These are phyloP conservation scores for Suricata suricatta DNA, from an alignment of 2,113 vertebrate species.

Conservation along the genomic window DNA sequence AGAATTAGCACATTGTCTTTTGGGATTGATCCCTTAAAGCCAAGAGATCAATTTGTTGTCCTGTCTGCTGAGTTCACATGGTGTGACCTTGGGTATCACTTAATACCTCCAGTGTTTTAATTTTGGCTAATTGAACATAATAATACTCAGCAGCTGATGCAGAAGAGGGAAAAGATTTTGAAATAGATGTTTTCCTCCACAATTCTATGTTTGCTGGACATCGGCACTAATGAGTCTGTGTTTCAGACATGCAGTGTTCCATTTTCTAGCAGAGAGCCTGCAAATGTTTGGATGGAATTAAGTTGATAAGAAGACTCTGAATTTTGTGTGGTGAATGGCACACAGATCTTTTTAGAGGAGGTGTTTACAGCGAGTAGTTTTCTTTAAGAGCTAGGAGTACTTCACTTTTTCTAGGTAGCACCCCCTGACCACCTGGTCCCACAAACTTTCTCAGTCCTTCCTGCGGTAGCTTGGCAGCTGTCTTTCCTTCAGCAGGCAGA, in stretches of 20 bases:
- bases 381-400: conserved; percentile 60
- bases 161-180: conserved; percentile 18
- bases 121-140: background rate
- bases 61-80: background rate
- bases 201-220: background rate
- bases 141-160: background rate
- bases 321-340: conserved; percentile 60
- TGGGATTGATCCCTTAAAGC: background rate
- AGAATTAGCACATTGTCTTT: background rate
- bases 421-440: conserved; percentile 67
- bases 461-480: background rate
- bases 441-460: background rate
- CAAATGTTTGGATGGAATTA: conserved; percentile 54
- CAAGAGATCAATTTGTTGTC: background rate
- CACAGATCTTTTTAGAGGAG: conserved; percentile 52
- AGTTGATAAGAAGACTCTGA: conserved; percentile 25
- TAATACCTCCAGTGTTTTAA: background rate
- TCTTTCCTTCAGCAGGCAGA: background rate
- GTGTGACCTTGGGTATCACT: background rate
- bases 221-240: background rate
- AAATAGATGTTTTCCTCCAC: background rate
- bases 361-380: conserved; percentile 63
- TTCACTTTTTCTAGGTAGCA: conserved; percentile 57
- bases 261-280: conserved; percentile 47
- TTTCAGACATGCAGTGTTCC: conserved; percentile 27